Evolutionary conservation across 2,113 vertebrate genomes (phyloP).

Genomic region (Callocephalon fimbriatum): DNA sequence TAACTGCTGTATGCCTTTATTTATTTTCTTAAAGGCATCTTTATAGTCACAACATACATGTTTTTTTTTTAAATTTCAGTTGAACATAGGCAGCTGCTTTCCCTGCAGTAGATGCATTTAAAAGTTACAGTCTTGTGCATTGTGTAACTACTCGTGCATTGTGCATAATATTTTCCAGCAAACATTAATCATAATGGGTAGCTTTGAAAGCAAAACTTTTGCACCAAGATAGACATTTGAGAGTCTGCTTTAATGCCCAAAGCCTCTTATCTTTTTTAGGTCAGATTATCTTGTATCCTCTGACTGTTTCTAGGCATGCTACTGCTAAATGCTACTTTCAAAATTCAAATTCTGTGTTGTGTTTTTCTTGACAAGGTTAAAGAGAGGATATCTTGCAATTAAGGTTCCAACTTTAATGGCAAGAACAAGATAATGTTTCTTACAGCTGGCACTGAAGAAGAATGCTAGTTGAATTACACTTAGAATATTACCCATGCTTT

Average conservation of each 20-base stretch:
- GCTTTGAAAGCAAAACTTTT: conserved; percentile 28
- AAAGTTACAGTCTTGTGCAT: neutral
- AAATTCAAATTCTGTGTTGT: neutral
- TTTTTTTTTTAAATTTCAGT: neutral
- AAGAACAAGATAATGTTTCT: neutral
- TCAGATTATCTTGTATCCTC: conserved; percentile 37
- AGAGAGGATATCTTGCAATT: neutral
- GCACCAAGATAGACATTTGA: neutral
- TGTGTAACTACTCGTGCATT: neutral
- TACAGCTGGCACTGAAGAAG: neutral
- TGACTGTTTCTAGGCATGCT: neutral
- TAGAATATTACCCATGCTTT: neutral
- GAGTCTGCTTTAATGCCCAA: conserved; percentile 43
- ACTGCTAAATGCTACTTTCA: neutral
- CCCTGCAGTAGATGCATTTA: neutral
- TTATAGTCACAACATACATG: neutral
- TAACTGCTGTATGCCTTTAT: neutral
- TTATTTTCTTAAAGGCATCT: neutral
- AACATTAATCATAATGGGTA: neutral
- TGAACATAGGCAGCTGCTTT: neutral
- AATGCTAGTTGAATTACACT: neutral
- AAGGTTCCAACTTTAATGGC: neutral
- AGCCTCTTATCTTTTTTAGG: conserved; percentile 62
- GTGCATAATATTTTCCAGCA: neutral
- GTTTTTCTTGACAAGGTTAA: conserved; percentile 10